Percentiles rank a stretch among this genome's conserved stretches.
phyloP scores from a whole-genome alignment of 2,888 invertebrate genomes.

The Trichopria drosophilae region DNA sequence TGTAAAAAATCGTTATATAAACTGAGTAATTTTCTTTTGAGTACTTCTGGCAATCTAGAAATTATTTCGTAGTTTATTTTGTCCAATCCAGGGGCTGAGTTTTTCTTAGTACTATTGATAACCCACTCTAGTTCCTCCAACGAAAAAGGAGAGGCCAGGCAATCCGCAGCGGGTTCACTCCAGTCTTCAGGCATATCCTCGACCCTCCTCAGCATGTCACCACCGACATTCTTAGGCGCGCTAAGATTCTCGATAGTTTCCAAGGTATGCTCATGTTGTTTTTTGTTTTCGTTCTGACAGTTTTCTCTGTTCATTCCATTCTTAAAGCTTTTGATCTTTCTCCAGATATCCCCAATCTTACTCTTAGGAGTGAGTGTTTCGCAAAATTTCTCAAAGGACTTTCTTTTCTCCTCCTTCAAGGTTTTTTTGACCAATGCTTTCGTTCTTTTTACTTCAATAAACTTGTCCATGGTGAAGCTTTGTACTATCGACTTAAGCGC shows the following conservation, averaged over 20 bases:
- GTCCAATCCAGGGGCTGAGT: conserved; percentile 19
- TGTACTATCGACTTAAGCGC: conserved; percentile 10
- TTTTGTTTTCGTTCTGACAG: conserved; percentile 16
- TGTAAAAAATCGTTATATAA: conserved; percentile 19
- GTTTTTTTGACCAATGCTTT: conserved; percentile 16
- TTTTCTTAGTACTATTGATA: conserved; percentile 6
- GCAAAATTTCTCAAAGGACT: conserved; percentile 13
- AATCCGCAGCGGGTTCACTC: no score
- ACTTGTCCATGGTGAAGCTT: conserved; percentile 6
- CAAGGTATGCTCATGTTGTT: not conserved
- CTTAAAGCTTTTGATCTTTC: conserved; percentile 21
- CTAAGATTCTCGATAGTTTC: conserved; percentile 9
- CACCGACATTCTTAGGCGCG: not conserved
- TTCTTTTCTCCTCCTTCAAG: conserved; percentile 21
- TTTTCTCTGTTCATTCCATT: no score
- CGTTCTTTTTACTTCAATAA: conserved; percentile 21
- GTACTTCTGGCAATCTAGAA: conserved; percentile 12
- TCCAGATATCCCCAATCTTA: conserved; percentile 16
- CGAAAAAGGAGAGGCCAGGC: no score
- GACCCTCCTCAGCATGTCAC: not conserved
- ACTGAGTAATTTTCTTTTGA: conserved; percentile 9
- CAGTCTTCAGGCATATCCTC: no score
- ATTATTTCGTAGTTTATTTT: conserved; percentile 20
- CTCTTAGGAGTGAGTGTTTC: conserved; percentile 6
- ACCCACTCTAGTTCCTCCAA: conserved; percentile 13